Evolutionary conservation across 2,888 invertebrate genomes (phyloP).

Genomic region (Acanthacorydalis orientalis): DNA sequence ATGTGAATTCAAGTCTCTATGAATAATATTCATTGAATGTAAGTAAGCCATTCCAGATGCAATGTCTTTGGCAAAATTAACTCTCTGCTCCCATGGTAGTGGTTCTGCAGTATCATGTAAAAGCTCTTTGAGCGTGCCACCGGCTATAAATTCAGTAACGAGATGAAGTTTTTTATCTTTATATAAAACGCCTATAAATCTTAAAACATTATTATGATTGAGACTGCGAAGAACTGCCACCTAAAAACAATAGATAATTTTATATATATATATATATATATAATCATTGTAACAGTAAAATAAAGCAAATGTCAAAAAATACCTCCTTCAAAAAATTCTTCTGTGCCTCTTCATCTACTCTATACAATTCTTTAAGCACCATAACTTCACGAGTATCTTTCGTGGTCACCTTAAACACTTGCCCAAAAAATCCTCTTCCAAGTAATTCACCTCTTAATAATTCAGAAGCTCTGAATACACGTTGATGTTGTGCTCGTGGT

Average conservation of each 20-base stretch:
- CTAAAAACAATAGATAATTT: constrained; percentile 23
- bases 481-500: constrained; percentile 37
- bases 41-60: constrained; percentile 87
- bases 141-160: constrained; percentile 84
- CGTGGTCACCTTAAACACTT: constrained; percentile 82
- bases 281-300: background rate
- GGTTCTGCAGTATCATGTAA: constrained; percentile 54
- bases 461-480: constrained; percentile 84
- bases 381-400: constrained; percentile 81
- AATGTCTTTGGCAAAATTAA: constrained; percentile 79
- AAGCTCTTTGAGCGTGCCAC: constrained; percentile 75
- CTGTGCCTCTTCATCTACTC: constrained; percentile 89
- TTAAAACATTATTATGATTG: constrained; percentile 76
- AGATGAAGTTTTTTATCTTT: constrained; percentile 81
- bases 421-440: constrained; percentile 89
- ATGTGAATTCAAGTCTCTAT: constrained; percentile 87
- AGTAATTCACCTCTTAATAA: constrained; percentile 74
- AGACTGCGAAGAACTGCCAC: constrained; percentile 82
- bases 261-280: background rate
- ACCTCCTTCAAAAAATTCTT: constrained; percentile 87
- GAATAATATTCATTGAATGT: constrained; percentile 88
- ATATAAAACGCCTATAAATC: constrained; percentile 85
- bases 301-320: constrained; percentile 6
- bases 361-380: constrained; percentile 80
- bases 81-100: constrained; percentile 64